Conservation (phyloP, 1,140 invertebrate species). For the Euura saliciscinereae region DNA sequence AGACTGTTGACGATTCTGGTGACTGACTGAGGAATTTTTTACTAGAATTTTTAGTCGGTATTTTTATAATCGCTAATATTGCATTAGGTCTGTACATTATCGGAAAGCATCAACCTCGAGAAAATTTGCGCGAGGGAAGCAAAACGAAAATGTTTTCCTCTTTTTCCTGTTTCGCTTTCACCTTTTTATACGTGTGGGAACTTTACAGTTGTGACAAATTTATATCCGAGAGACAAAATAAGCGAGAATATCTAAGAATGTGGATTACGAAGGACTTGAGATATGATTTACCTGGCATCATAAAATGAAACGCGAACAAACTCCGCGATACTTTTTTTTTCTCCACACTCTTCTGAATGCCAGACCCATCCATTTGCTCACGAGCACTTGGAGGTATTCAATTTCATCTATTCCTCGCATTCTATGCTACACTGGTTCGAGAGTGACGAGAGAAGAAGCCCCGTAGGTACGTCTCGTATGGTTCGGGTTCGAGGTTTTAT, state of each 20-base stretch:
- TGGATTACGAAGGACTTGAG: not conserved
- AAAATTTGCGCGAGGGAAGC: no score
- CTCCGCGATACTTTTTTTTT: not conserved
- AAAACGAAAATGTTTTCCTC: not conserved
- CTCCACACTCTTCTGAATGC: not conserved
- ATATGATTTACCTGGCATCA: slow-evolving; percentile 1
- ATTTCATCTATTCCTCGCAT: not conserved
- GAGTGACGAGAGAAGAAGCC: not conserved
- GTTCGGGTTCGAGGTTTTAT: not conserved
- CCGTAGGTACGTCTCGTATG: not conserved
- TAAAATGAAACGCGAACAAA: not conserved
- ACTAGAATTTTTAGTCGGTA: no score
- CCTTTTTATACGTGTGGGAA: not conserved
- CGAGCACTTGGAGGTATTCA: not conserved
- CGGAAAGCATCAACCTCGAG: not conserved
- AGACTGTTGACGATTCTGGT: not conserved
- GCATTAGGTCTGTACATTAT: not conserved
- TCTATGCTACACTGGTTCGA: not conserved
- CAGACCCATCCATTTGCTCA: not conserved
- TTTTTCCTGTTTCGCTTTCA: not conserved
- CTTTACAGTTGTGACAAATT: not conserved
- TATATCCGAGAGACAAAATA: not conserved
- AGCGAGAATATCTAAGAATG: not conserved
- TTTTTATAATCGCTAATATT: no score
- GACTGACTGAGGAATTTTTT: not conserved